Evolutionary conservation across 2,797 vertebrate genomes (phyloP), one percentile per base, ranked within the genome.

Genomic region (Erethizon dorsatum): DNA sequence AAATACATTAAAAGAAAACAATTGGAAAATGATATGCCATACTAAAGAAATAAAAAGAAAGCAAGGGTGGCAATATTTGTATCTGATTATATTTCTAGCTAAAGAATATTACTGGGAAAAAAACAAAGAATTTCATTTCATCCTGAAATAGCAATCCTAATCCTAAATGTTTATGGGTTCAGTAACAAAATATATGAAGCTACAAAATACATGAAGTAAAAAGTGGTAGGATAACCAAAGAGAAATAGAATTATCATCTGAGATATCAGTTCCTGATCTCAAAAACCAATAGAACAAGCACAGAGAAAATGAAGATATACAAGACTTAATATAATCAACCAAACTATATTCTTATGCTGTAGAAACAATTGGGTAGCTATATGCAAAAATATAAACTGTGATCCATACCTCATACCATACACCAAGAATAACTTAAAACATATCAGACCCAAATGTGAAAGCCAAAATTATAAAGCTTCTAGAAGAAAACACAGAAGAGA

Each of bases 121-220:
- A 93, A 41, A 41, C 37, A 41, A 77, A 67, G 1, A 75, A 82
- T 61, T 89, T 85, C 7, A 85, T n/a, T 85, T 63, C 37, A 89
- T 91, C 59, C 71, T 61, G 31, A 63, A 83, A 95, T 24, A 85
- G 50, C 28, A 87, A 82, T 37, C 6, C 26, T 77, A 79, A 54
- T 54, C 22, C 50, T 69, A 63, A 78, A 82, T 50, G 63, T 52
- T 91, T 87, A 86, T 65, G n/a, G 20, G 63, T 90, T 79, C 77
- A 90, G 54, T 65, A 59, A 91, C 45, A 78, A 75, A 73, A 45
- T 41, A 12, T 24, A 73, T 45, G 37, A 28, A 77, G n/a, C n/a
- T 73, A 78, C 24, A 95, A 94, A 83, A 87, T 69, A 91, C n/a
- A 75, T 17, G 31, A 92, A 73, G 22, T n/a, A 79, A 84, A 96